Conservation (phyloP, 2,797 vertebrate genomes). For the Lithobates sylvaticus region DNA sequence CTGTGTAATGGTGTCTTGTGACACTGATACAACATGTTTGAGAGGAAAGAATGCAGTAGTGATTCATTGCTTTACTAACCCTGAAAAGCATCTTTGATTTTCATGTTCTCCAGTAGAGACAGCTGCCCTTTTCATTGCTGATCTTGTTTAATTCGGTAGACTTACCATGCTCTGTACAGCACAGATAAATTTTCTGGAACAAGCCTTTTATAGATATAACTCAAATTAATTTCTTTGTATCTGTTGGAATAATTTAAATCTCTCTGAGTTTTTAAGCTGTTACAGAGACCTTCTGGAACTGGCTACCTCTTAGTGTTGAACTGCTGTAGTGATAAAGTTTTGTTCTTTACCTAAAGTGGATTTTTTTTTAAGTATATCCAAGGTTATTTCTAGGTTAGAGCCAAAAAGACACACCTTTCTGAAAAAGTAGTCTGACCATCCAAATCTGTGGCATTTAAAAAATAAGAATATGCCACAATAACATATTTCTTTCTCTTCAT, state of each 20-base stretch:
- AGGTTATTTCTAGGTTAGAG: conserved; percentile 7
- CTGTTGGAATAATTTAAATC: conserved; percentile 35
- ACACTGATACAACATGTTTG: conserved; percentile 44
- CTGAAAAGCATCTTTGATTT: conserved; percentile 54
- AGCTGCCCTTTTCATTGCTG: conserved; percentile 55
- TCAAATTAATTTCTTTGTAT: conserved; percentile 55
- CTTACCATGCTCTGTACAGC: conserved; percentile 43
- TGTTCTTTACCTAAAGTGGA: conserved; percentile 1
- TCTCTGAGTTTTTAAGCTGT: conserved; percentile 19
- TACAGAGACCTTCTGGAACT: not conserved
- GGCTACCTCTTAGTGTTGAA: conserved; percentile 1
- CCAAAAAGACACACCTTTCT: no score
- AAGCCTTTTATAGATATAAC: conserved; percentile 48
- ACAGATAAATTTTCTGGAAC: conserved; percentile 55
- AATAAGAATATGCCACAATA: no score
- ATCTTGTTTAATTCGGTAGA: conserved; percentile 53
- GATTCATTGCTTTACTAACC: conserved; percentile 50
- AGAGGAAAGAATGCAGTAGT: conserved; percentile 37
- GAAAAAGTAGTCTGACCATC: no score
- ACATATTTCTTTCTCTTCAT: no score
- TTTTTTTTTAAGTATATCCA: not conserved
- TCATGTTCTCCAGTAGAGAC: conserved; percentile 49
- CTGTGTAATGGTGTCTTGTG: conserved; percentile 52
- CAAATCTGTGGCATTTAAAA: no score
- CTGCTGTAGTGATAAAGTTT: conserved; percentile 11